Evolutionary conservation across 2,113 vertebrate genomes (phyloP).

Genomic region (Pleuronectes platessa): DNA sequence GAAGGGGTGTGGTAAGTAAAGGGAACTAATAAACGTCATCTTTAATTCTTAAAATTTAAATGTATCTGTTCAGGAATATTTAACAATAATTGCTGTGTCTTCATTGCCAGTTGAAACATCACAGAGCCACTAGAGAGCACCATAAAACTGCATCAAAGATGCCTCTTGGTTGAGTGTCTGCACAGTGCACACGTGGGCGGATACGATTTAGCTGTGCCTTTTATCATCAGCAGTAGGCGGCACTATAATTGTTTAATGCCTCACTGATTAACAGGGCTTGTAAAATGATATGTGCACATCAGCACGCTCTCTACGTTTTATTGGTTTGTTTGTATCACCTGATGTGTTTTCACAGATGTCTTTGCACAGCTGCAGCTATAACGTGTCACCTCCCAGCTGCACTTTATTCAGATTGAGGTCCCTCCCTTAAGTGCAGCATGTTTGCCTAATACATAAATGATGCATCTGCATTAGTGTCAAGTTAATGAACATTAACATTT

Average conservation of each 20-base stretch:
- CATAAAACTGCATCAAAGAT: neutral
- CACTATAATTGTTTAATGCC: neutral
- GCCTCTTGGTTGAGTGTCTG: neutral
- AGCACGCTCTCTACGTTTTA: constrained; percentile 29
- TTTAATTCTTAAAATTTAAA: too few relatives aligned
- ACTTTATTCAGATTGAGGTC: constrained; percentile 21
- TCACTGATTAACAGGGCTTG: constrained; percentile 30
- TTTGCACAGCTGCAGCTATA: neutral
- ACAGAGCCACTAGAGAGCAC: constrained; percentile 3
- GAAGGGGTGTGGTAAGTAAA: too few relatives aligned
- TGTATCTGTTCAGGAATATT: too few relatives aligned
- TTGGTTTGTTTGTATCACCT: constrained; percentile 41
- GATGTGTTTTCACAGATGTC: constrained; percentile 17
- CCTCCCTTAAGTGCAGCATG: constrained; percentile 3
- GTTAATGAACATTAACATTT: constrained; percentile 11
- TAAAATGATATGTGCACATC: constrained; percentile 3
- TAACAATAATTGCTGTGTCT: neutral
- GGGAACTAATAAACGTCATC: too few relatives aligned
- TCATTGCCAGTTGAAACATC: neutral
- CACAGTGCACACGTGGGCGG: neutral
- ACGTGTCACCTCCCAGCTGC: neutral
- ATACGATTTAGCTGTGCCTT: constrained; percentile 10
- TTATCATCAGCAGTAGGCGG: neutral
- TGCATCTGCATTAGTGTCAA: constrained; percentile 24
- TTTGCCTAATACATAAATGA: constrained; percentile 28